phyloP scores from a whole-genome alignment of 2,797 vertebrate species.

The Rousettus madagascariensis region DNA sequence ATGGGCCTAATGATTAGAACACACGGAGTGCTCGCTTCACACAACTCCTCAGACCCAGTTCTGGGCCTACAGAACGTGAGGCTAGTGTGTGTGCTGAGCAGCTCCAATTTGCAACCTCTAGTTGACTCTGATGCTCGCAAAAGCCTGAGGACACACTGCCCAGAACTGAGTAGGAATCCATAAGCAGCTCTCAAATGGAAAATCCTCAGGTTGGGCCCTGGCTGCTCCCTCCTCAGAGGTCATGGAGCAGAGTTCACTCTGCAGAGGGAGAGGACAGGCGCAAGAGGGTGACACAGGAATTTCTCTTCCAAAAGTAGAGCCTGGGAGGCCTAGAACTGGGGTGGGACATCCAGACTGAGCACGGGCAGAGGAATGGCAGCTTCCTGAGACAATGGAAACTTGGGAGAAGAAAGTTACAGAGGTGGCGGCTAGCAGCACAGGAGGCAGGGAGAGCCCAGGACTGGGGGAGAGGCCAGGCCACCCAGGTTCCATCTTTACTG shows the following conservation, averaged over 20 bases:
- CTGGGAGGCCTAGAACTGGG: not conserved
- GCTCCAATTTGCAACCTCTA: not conserved
- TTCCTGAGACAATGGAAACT: constrained; percentile 4
- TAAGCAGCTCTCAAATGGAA: not conserved
- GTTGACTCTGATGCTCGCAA: not conserved
- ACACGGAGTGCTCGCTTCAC: not conserved
- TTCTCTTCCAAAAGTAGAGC: not conserved
- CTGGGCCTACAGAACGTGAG: not conserved
- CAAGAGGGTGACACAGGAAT: not conserved
- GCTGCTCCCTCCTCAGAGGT: not conserved
- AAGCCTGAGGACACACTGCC: not conserved
- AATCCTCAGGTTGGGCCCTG: not conserved
- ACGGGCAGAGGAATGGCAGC: not conserved
- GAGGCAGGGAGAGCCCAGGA: not conserved
- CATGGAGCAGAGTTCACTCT: not conserved
- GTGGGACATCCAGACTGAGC: not conserved
- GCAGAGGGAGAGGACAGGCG: not conserved
- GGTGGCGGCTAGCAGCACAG: not conserved
- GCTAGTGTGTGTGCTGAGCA: not conserved
- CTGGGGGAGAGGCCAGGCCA: not conserved
- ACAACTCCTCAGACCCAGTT: not conserved
- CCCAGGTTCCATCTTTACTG: not conserved
- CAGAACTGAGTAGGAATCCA: not conserved
- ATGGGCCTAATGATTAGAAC: not conserved
- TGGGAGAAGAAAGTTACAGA: not conserved